Conservation (phyloP, 2,888 invertebrate genomes). For the Dione vanillae region DNA sequence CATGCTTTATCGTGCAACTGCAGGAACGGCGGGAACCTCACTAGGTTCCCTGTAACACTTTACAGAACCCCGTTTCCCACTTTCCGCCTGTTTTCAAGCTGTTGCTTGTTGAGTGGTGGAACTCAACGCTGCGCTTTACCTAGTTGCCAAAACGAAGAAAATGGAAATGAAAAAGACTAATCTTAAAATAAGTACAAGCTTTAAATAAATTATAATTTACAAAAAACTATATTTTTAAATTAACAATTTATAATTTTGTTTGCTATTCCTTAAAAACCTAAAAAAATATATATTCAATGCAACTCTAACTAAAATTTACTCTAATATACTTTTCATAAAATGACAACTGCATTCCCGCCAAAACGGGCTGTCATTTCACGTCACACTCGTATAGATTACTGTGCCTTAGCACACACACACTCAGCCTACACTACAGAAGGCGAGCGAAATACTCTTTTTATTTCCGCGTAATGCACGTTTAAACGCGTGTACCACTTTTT, state of each 20-base stretch:
- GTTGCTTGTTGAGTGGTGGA: no score
- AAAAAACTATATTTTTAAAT: not conserved
- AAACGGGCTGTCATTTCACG: conserved; percentile 66
- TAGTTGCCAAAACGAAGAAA: no score
- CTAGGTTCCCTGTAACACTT: no score
- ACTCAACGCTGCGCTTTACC: no score
- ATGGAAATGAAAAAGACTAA: no score
- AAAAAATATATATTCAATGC: not conserved
- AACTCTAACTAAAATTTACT: not conserved
- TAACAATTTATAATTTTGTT: not conserved
- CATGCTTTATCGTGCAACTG: no score
- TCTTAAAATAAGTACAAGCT: no score
- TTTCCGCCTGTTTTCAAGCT: no score
- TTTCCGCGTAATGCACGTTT: conserved; percentile 44
- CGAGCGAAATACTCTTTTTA: conserved; percentile 56
- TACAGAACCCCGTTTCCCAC: no score
- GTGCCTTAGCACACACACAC: conserved; percentile 54
- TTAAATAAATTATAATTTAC: not conserved
- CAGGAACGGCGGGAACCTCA: no score
- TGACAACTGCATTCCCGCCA: conserved; percentile 55
- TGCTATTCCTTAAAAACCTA: not conserved
- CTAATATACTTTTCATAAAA: not conserved
- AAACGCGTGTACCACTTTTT: conserved; percentile 58
- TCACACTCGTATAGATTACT: conserved; percentile 52
- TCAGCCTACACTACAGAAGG: conserved; percentile 51